Conservation (phyloP, 1,140 invertebrate species). For the Drosophila nigrodunni region DNA sequence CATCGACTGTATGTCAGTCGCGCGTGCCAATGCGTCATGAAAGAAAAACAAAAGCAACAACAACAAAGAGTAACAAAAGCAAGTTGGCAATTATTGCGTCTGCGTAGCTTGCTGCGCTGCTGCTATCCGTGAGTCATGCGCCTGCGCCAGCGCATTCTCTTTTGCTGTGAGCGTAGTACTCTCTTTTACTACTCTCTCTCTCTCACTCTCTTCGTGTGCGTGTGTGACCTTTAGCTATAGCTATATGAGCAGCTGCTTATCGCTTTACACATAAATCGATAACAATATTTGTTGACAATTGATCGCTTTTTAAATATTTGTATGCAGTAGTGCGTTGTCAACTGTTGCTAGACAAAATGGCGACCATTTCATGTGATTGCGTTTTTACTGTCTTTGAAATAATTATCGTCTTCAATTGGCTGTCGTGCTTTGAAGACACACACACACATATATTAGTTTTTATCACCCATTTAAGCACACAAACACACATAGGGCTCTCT, state of each 20-base stretch:
- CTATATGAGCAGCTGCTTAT: slow-evolving; percentile 13
- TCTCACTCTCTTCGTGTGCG: slow-evolving; percentile 1
- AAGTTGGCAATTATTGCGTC: slow-evolving; percentile 45
- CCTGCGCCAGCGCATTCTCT: slow-evolving; percentile 7
- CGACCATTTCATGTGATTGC: neutral
- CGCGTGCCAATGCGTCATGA: slow-evolving; percentile 43
- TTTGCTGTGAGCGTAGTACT: neutral
- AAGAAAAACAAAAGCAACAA: slow-evolving; percentile 18
- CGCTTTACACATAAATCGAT: slow-evolving; percentile 30
- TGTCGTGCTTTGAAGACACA: slow-evolving; percentile 20
- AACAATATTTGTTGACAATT: slow-evolving; percentile 31
- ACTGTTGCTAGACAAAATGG: slow-evolving; percentile 24
- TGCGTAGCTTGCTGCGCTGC: slow-evolving; percentile 28
- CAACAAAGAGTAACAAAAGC: slow-evolving; percentile 2
- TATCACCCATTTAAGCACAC: slow-evolving; percentile 17
- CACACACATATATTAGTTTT: slow-evolving; percentile 32
- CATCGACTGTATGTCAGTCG: slow-evolving; percentile 10
- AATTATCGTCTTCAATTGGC: slow-evolving; percentile 20
- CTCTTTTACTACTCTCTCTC: slow-evolving; percentile 15
- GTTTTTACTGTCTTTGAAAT: neutral
- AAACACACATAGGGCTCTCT: neutral
- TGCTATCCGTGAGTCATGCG: slow-evolving; percentile 39
- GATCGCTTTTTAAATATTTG: slow-evolving; percentile 14
- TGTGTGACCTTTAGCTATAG: slow-evolving; percentile 23
- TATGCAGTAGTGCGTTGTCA: neutral